A percentile compares a stretch with the other conserved stretches of the same genome.
phyloP scores from a whole-genome alignment of 2,888 invertebrate genomes.

The Xestia sexstrigata region DNA sequence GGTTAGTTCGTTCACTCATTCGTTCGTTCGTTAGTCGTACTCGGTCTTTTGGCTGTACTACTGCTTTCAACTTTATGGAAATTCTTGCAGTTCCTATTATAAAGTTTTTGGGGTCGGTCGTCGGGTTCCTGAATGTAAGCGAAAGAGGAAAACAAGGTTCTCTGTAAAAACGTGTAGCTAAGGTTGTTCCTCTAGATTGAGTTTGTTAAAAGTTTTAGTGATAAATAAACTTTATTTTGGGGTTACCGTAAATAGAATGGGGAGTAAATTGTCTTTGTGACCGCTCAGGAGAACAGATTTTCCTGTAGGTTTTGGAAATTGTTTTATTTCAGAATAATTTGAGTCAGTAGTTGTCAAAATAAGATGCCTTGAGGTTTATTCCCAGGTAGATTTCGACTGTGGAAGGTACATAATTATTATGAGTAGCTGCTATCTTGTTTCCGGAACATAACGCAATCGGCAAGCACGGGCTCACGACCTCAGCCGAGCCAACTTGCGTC shows the following conservation, averaged over 20 bases:
- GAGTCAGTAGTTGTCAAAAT: background rate
- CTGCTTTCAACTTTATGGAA: slow-evolving; percentile 43
- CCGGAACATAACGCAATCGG: background rate
- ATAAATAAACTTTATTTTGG: slow-evolving; percentile 47
- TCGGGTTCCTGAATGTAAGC: slow-evolving; percentile 38
- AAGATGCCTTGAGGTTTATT: background rate
- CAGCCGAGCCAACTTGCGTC: background rate
- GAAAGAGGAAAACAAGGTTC: slow-evolving; percentile 30
- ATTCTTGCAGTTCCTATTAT: slow-evolving; percentile 57
- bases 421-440: background rate
- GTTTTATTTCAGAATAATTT: slow-evolving; percentile 20
- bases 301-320: background rate
- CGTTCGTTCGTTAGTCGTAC: slow-evolving; percentile 18
- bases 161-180: slow-evolving; percentile 49
- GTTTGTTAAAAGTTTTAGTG: slow-evolving; percentile 53
- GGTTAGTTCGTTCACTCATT: slow-evolving; percentile 34
- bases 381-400: background rate
- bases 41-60: slow-evolving; percentile 1
- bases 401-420: background rate
- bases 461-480: background rate
- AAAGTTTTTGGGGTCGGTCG: slow-evolving; percentile 50
- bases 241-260: slow-evolving; percentile 34
- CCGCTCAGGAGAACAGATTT: background rate
- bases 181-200: slow-evolving; percentile 47
- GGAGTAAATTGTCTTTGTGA: slow-evolving; percentile 33